Base-by-base conservation (phyloP, 2,113 vertebrate genomes). In the Capreolus pygargus region DNA sequence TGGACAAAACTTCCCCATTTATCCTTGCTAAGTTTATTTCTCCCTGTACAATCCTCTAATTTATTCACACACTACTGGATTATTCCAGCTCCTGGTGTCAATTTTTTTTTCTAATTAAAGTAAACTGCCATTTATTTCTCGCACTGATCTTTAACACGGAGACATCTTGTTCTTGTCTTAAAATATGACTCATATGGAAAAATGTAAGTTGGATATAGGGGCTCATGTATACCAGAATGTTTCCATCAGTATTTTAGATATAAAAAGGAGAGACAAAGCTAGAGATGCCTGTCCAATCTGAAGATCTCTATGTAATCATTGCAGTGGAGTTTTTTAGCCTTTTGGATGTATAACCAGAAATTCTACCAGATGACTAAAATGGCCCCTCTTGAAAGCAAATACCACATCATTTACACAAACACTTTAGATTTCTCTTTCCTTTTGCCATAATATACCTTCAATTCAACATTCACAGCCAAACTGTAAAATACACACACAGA, bases 61-160 rank as follows among this genome's bases (percentile, higher is more conserved):
- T 99, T 99, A 99, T 98, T 99, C 98, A 98, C 97, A 98, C 96
- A 93, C 98, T 98, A 98, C 98, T 6, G 97, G 98, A 98, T 97
- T 98, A 98, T 98, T 98, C 98, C 97, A 96, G 98, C 98, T 98
- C 97, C 98, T 98, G 96, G 97, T 96, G 98, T 98, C 95, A 89
- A 84, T 87, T 98, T 98, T 98, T 96, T 96, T 94, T 97, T 95
- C 98, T 98, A 98, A 98, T 98, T 98, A 98, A 98, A 98, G 97
- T 96, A 98, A 97, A 98, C 91, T 97, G 92, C 97, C 97, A 98
- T 87, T 92, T 96, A 97, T 96, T 97, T 97, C 97, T 96, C 95
- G 93, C 89, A 95, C 96, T 91, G 97, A 98, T 97, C 98, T 98
- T 97, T 95, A 98, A 98, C 97, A 98, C 21, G 96, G 96, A 98